Base-by-base conservation (phyloP, 92 coral and sea anemone genomes). In the Paragorgia papillata region DNA sequence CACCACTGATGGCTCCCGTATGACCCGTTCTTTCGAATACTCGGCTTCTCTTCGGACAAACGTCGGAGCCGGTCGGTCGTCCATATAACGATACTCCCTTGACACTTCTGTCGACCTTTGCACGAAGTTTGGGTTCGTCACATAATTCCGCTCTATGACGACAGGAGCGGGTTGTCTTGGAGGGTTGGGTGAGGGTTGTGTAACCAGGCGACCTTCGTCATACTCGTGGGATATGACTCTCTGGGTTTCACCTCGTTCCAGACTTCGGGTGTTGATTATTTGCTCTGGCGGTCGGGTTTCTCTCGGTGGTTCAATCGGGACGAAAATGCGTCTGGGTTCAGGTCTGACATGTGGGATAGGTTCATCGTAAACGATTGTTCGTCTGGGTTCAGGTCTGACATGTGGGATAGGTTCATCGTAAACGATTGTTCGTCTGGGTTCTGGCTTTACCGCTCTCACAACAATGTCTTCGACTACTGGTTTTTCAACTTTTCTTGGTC, bases 341-440 rank as follows among this genome's bases (percentile, higher is more conserved):
- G 53, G 53, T 46, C 69, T 13, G 24, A 43, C n/a, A 2, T 67
- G 15, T 50, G 40, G 77, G 50, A 55, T 24, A 31, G 77, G 62
- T 25, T 39, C 57, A 8, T 70, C 63, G 63, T 70, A 54, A 53
- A 70, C 77, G 15, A 68, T 68, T 46, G 77, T 50, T 14, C 77
- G 32, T 33, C 9, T 10, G 30, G 40, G 75, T 24, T 53, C 12
- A 7, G 53, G 53, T 15, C 69, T 13, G 24, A 43, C n/a, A 2
- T 67, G 15, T 50, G 40, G 77, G 50, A 55, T 24, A 31, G 77
- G 62, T 25, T 39, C 57, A 8, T 70, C 63, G 63, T 70, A 54
- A 53, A 70, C 77, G 15, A 68, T 68, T 46, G 77, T 50, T 14
- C 77, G 32, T 33, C 9, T 10, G 30, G 40, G 75, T 24, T 53